Percentiles rank a stretch among this genome's conserved stretches.
phyloP scores from a whole-genome alignment of 1,140 invertebrate species.

The Brachionus koreanus region DNA sequence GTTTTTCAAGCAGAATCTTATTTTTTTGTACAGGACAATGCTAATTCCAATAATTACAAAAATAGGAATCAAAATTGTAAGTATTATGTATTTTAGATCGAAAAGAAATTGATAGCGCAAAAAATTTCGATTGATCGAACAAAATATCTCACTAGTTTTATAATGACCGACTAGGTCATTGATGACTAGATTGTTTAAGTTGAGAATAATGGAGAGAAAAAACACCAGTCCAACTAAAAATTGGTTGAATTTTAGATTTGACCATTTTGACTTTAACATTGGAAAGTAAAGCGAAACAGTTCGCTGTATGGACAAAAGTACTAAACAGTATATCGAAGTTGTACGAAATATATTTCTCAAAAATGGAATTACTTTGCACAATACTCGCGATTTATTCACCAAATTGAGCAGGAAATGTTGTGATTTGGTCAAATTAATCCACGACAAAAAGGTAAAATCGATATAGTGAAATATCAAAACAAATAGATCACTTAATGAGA shows the following conservation, averaged over 20 bases:
- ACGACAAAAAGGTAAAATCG: not conserved
- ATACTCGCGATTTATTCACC: not conserved
- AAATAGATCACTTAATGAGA: slow-evolving; percentile 4
- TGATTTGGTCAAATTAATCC: not conserved
- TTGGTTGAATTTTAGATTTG: not conserved
- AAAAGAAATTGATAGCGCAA: not conserved
- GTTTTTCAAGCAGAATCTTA: not conserved
- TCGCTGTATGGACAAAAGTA: not conserved
- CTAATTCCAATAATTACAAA: not conserved
- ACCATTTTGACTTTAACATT: slow-evolving; percentile 8
- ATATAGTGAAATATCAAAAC: slow-evolving; percentile 19
- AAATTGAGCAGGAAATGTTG: not conserved
- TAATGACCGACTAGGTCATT: not conserved
- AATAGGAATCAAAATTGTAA: slow-evolving; percentile 5
- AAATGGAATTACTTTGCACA: slow-evolving; percentile 20
- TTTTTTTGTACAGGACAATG: not conserved
- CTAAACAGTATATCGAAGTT: not conserved
- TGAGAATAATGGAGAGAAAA: not conserved
- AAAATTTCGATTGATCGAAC: not conserved
- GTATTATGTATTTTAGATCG: not conserved
- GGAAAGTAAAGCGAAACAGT: not conserved
- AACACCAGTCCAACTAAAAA: not conserved
- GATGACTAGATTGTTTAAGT: not conserved
- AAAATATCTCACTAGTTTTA: not conserved
- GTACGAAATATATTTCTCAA: slow-evolving; percentile 10